Percentiles rank a stretch among this genome's conserved stretches.
Conservation (phyloP, 2,113 vertebrate species). For the Neomonachus schauinslandi region DNA sequence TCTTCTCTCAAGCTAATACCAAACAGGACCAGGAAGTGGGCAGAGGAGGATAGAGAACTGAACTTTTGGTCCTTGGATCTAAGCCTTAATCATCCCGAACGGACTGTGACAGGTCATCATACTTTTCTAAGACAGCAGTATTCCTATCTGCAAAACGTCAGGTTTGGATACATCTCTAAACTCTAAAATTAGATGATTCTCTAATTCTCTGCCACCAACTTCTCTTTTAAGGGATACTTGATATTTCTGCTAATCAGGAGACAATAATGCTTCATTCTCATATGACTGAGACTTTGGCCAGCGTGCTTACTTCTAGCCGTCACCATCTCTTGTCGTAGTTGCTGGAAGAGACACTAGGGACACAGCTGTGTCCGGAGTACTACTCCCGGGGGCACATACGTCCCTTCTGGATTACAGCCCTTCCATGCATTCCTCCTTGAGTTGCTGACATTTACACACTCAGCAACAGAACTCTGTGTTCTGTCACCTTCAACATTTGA, state of each 20-base stretch:
- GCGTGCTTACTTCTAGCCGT: not conserved
- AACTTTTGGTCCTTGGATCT: not conserved
- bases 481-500: not conserved
- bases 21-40: too few relatives aligned
- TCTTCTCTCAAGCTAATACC: not conserved
- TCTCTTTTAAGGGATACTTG: conserved; percentile 29
- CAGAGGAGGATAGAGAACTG: not conserved
- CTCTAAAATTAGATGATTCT: conserved; percentile 63
- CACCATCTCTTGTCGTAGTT: not conserved
- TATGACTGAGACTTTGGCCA: not conserved
- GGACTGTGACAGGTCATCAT: not conserved
- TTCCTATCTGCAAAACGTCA: conserved; percentile 5
- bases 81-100: not conserved
- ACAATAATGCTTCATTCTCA: not conserved
- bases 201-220: conserved; percentile 10
- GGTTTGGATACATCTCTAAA: not conserved
- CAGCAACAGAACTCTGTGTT: not conserved
- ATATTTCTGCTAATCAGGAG: conserved; percentile 50
- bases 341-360: not conserved
- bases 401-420: not conserved
- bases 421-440: not conserved
- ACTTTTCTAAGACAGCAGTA: not conserved
- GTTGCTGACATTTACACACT: not conserved
- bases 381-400: not conserved
- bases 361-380: not conserved